Evolutionary conservation across 2,113 vertebrate species (phyloP).

Genomic region (Heloderma charlesbogerti): DNA sequence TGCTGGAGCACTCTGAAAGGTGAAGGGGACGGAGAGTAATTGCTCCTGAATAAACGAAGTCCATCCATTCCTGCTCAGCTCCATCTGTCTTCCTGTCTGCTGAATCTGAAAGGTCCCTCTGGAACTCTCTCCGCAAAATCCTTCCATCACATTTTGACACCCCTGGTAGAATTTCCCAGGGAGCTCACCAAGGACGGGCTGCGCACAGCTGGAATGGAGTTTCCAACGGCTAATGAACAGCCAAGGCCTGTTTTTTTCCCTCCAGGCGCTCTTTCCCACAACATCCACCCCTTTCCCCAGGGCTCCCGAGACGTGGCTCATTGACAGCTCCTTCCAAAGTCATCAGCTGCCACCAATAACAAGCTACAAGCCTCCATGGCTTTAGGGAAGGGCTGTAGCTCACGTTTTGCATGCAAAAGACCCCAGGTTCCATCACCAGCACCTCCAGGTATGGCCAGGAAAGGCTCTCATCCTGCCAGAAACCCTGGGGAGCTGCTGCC

Average conservation of each 20-base stretch:
- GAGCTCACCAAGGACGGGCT: fast-evolving
- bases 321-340: neutral
- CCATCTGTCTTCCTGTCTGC: neutral
- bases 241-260: neutral
- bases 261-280: neutral
- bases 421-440: neutral
- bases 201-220: neutral
- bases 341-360: neutral
- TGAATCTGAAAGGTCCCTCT: neutral
- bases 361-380: neutral
- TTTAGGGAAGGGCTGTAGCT: neutral
- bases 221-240: neutral
- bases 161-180: fast-evolving
- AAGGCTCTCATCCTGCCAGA: too few relatives aligned
- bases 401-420: neutral
- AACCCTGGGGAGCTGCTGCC: too few relatives aligned
- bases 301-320: neutral
- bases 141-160: neutral
- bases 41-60: neutral
- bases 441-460: neutral
- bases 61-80: neutral
- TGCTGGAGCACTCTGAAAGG: neutral
- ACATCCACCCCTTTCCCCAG: neutral
- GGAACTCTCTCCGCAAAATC: neutral
- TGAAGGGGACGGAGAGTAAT: neutral